phyloP scores from a whole-genome alignment of 2,113 vertebrate species.

The Amazona vittata region DNA sequence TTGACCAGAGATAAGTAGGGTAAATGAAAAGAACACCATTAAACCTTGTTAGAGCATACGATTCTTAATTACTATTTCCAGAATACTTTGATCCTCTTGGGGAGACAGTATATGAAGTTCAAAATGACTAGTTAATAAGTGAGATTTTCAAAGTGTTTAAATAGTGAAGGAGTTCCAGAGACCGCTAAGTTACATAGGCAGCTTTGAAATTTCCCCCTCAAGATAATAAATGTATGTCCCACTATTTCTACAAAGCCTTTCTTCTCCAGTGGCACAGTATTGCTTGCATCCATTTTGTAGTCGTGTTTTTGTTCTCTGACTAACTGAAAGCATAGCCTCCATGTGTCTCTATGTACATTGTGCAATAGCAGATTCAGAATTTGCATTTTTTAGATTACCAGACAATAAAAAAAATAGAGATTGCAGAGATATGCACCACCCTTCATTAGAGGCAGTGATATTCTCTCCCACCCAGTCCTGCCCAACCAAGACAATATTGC shows the following conservation, averaged over 20 bases:
- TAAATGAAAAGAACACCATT: background rate
- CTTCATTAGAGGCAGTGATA: constrained; percentile 37
- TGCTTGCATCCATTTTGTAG: background rate
- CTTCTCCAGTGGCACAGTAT: background rate
- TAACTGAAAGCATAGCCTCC: constrained; percentile 1
- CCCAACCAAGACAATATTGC: constrained; percentile 64
- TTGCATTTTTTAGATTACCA: constrained; percentile 24
- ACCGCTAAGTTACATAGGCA: background rate
- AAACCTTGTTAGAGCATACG: background rate
- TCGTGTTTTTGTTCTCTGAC: background rate
- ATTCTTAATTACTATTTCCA: constrained; percentile 1
- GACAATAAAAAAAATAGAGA: constrained; percentile 14
- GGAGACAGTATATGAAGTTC: background rate
- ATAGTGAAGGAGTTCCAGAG: constrained; percentile 1
- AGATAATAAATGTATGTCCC: background rate
- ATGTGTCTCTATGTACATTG: background rate
- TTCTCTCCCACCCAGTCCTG: constrained; percentile 52
- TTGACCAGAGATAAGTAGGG: background rate
- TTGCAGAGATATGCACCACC: constrained; percentile 20
- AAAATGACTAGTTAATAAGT: constrained; percentile 4
- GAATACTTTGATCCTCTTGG: background rate
- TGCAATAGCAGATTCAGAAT: background rate
- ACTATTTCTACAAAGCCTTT: background rate
- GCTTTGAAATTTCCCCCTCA: background rate
- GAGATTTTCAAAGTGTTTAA: constrained; percentile 18